These are phyloP conservation scores for Noctua janthe DNA, from an alignment of 2,888 invertebrate genomes.

Conservation along the genomic window DNA sequence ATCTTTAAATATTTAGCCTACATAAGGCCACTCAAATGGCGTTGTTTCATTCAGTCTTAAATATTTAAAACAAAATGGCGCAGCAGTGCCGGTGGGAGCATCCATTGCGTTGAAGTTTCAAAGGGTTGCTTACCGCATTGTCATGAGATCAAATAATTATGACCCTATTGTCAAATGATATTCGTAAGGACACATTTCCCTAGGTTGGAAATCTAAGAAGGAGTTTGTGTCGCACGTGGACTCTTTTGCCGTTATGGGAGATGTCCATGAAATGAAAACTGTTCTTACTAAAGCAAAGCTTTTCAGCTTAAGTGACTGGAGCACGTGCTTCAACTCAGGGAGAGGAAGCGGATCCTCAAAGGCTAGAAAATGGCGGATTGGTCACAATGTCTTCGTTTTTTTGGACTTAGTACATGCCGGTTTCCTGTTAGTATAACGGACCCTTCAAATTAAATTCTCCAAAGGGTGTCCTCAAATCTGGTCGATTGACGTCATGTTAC, in stretches of 20 bases:
- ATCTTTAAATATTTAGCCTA: constrained; percentile 6
- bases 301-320: not conserved
- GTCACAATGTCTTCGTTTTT: not conserved
- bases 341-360: not conserved
- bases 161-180: not conserved
- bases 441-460: too few relatives aligned
- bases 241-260: not conserved
- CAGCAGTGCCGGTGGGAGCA: not conserved
- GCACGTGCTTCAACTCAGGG: not conserved
- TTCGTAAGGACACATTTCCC: not conserved
- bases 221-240: not conserved
- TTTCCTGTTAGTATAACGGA: not conserved
- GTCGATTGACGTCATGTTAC: not conserved
- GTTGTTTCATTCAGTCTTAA: constrained; percentile 1
- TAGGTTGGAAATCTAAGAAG: not conserved
- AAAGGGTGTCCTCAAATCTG: too few relatives aligned
- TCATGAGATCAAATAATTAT: not conserved
- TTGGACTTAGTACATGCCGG: not conserved
- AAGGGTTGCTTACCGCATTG: constrained; percentile 1
- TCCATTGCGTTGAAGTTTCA: not conserved
- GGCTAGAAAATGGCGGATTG: not conserved
- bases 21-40: not conserved
- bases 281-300: not conserved
- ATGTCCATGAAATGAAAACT: not conserved
- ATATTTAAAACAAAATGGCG: constrained; percentile 16